phyloP scores from a whole-genome alignment of 2,888 invertebrate species.

The Drosophila suboccidentalis region DNA sequence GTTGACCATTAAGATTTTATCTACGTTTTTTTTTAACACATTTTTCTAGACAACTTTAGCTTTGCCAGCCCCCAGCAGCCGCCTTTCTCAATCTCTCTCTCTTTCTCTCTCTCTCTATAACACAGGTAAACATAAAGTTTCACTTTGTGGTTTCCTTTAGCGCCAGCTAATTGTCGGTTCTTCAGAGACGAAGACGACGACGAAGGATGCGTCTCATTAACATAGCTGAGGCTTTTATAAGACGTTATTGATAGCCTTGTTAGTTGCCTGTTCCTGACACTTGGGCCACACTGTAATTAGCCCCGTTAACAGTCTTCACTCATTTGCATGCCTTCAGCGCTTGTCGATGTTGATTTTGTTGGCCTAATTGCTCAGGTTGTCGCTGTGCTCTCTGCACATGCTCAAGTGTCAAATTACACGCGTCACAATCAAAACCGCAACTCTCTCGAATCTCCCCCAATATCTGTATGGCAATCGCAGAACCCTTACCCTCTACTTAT shows the following conservation, averaged over 20 bases:
- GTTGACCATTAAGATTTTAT: constrained; percentile 59
- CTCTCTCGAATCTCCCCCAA: background rate
- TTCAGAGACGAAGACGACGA: constrained; percentile 10
- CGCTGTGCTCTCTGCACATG: constrained; percentile 30
- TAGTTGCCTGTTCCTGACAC: constrained; percentile 59
- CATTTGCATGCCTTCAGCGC: constrained; percentile 66
- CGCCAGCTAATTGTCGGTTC: constrained; percentile 57
- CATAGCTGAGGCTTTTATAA: constrained; percentile 53
- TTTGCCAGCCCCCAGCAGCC: background rate
- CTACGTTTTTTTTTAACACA: constrained; percentile 28
- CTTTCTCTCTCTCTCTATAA: background rate
- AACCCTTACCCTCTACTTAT: constrained; percentile 25
- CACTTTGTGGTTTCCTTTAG: constrained; percentile 65
- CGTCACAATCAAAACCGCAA: constrained; percentile 53
- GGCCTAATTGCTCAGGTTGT: constrained; percentile 69
- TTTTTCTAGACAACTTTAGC: constrained; percentile 38
- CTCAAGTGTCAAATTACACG: constrained; percentile 72
- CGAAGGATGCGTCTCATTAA: constrained; percentile 60
- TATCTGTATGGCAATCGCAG: constrained; percentile 22
- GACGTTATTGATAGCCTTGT: constrained; percentile 33
- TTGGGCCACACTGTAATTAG: constrained; percentile 55
- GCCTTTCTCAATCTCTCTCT: too few relatives aligned
- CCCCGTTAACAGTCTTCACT: constrained; percentile 53
- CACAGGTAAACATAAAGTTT: constrained; percentile 59
- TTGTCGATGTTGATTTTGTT: constrained; percentile 20